Evolutionary conservation across 1,140 invertebrate genomes (phyloP).

Genomic region (Mactra quadrangularis): DNA sequence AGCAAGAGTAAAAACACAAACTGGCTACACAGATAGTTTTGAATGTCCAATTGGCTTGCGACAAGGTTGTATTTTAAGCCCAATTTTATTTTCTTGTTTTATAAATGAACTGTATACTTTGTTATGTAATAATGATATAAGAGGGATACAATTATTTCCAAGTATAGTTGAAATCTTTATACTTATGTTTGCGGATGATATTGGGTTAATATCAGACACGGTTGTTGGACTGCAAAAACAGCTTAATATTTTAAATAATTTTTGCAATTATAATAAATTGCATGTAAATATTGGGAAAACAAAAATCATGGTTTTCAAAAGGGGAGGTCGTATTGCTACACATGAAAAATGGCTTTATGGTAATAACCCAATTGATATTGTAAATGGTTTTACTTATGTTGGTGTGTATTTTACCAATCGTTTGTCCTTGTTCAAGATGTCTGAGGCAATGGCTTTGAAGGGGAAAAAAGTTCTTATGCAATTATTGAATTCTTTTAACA

Average conservation of each 20-base stretch:
- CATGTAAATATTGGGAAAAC: conserved; percentile 26
- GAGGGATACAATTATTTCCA: too few relatives aligned
- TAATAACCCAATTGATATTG: background rate
- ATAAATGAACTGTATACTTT: conserved; percentile 43
- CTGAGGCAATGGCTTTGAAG: background rate
- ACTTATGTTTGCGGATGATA: conserved; percentile 48
- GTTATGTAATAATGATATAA: background rate
- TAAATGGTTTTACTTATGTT: conserved; percentile 26
- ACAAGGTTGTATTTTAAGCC: too few relatives aligned
- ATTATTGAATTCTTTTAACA: background rate
- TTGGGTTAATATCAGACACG: conserved; percentile 27
- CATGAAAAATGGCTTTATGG: conserved; percentile 4
- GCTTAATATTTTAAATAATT: conserved; percentile 9
- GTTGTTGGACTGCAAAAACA: conserved; percentile 23
- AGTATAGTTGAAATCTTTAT: conserved; percentile 10
- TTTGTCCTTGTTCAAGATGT: conserved; percentile 3
- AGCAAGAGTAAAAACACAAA: too few relatives aligned
- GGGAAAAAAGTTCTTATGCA: background rate
- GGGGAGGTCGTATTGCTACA: background rate
- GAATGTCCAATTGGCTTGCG: too few relatives aligned
- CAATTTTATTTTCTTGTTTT: conserved; percentile 31
- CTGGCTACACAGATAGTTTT: conserved; percentile 13
- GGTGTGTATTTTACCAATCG: too few relatives aligned
- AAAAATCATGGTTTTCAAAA: conserved; percentile 18
- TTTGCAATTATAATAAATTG: conserved; percentile 3